phyloP scores from a whole-genome alignment of 2,888 invertebrate species.

The Alloplasta piceator region DNA sequence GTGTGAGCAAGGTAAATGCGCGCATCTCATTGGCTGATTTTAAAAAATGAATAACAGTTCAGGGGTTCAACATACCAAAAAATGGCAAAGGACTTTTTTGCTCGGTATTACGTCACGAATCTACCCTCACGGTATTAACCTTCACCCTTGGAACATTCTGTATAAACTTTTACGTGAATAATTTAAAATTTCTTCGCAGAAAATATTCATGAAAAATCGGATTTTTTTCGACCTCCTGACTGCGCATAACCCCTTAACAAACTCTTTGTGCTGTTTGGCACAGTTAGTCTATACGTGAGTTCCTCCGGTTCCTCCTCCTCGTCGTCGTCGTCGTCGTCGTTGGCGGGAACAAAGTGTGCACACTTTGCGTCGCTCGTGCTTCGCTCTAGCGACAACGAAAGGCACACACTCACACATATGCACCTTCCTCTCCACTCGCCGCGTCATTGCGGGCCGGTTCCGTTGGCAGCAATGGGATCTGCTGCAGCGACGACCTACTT shows the following conservation, averaged over 20 bases:
- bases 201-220: too few relatives aligned
- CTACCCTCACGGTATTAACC: too few relatives aligned
- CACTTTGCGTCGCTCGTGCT: conserved; percentile 43
- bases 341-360: conserved; percentile 54
- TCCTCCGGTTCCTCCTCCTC: neutral
- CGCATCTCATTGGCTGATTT: too few relatives aligned
- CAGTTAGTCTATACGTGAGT: neutral
- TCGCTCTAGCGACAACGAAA: conserved; percentile 38
- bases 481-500: conserved; percentile 80
- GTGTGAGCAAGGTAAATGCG: too few relatives aligned
- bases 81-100: too few relatives aligned
- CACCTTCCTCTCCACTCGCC: conserved; percentile 10
- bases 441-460: conserved; percentile 62
- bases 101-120: too few relatives aligned
- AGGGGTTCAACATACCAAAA: too few relatives aligned
- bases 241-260: conserved; percentile 3
- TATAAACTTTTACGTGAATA: too few relatives aligned
- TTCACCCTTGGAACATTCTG: too few relatives aligned
- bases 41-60: too few relatives aligned
- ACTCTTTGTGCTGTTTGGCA: neutral
- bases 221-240: neutral
- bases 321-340: conserved; percentile 29
- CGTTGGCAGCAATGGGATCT: conserved; percentile 81
- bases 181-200: too few relatives aligned
- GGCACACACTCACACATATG: conserved; percentile 17